Evolutionary conservation across 1,140 invertebrate species (phyloP), one percentile per base, ranked within the genome.

Genomic region (Lerema accius): DNA sequence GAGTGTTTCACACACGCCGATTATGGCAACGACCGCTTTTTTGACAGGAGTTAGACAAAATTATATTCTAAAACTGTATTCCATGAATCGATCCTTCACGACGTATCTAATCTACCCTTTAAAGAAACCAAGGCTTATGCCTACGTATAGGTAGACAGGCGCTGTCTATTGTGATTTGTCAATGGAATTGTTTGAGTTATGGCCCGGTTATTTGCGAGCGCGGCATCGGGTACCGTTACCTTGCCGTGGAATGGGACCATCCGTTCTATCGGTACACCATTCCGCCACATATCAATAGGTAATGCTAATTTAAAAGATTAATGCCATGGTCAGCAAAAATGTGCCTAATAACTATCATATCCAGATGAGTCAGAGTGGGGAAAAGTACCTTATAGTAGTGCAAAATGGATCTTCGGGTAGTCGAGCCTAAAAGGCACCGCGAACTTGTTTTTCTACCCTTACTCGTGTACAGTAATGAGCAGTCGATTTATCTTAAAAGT

Each of bases 181-280:
- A 51, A 43, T 75, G 45, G 58, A 65, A 70, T 67, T 74, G 67
- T 55, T 19, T 69, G 63, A 67, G 65, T 67, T 69, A 66, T 63
- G 68, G 71, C 72, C 55, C 55, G 64, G 51, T 72, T 74, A 77
- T 75, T 82, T 59, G 73, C 77, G 48, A 75, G 73, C 69, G 68
- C 63, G 69, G 69, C 69, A 61, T 55, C 62, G 16, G 56, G 53
- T 81, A 80, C 83, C 83, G 85, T 88, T 88, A 88, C 42, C 53
- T 53, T 62, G 13, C 19, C 50, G 51, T 60, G 84, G 81, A 88
- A 88, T 86, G 85, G 76, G 85, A 82, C 76, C 83, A 76, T 80
- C 79, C 82, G 83, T 55, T 87, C 74, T 83, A 81, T 80, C 76
- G 78, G 69, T 78, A 78, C 65, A 76, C 43, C 39, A 60, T 53